phyloP scores from a whole-genome alignment of 1,140 invertebrate genomes.

The Ectropis grisescens region DNA sequence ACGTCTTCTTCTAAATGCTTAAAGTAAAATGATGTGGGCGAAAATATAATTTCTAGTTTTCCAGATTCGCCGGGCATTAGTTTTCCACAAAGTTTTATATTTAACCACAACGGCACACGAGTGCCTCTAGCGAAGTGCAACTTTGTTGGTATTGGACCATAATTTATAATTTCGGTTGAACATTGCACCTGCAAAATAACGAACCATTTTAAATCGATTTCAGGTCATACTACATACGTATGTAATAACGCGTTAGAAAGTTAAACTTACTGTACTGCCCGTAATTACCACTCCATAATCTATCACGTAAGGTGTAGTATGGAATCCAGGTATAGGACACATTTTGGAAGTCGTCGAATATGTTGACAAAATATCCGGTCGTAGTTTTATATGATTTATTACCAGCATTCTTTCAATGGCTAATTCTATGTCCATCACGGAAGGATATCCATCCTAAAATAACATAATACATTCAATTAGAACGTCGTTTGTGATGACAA shows the following conservation, averaged over 20 bases:
- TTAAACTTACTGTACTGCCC: slow-evolving; percentile 42
- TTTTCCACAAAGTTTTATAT: slow-evolving; percentile 47
- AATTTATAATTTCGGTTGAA: slow-evolving; percentile 46
- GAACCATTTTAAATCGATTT: no score
- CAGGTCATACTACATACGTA: no score
- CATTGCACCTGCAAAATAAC: slow-evolving; percentile 36
- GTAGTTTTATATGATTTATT: slow-evolving; percentile 31
- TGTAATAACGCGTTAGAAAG: no score
- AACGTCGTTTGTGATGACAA: neutral
- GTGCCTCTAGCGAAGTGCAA: slow-evolving; percentile 41
- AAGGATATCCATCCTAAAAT: slow-evolving; percentile 45
- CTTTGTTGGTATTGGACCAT: slow-evolving; percentile 46
- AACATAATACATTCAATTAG: slow-evolving; percentile 3
- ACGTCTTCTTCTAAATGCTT: slow-evolving; percentile 42
- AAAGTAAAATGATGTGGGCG: slow-evolving; percentile 37
- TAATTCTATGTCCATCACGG: slow-evolving; percentile 51
- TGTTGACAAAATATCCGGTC: slow-evolving; percentile 32
- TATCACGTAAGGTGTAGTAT: slow-evolving; percentile 42
- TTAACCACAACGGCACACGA: slow-evolving; percentile 31
- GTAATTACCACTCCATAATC: slow-evolving; percentile 56
- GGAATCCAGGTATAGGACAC: slow-evolving; percentile 42
- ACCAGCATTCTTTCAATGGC: slow-evolving; percentile 47
- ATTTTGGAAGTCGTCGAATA: slow-evolving; percentile 25
- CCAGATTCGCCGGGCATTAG: slow-evolving; percentile 42
- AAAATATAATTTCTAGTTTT: slow-evolving; percentile 41